A percentile compares a stretch with the other conserved stretches of the same genome.
These are phyloP conservation scores for Temnothorax rugatulus DNA, from an alignment of 2,888 invertebrate species.

Conservation along the genomic window DNA sequence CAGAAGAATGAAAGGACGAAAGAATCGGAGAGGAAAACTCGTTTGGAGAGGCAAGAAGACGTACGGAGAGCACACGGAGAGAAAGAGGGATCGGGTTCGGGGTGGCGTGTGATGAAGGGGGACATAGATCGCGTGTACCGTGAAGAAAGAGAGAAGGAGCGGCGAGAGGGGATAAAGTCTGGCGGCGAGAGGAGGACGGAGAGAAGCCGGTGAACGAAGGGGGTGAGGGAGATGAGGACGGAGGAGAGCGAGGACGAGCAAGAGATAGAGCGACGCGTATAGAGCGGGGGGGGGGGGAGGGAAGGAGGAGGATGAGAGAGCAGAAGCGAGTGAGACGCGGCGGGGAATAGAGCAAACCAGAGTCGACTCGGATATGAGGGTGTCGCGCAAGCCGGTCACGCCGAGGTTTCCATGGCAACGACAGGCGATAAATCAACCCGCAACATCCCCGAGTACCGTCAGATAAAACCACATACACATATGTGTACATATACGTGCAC, in stretches of 20 bases:
- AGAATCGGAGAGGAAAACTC: constrained; percentile 51
- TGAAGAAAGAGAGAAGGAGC: constrained; percentile 43
- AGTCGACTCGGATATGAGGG: constrained; percentile 84
- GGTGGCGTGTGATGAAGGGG: constrained; percentile 65
- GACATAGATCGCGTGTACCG: constrained; percentile 61
- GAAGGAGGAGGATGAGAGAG: constrained; percentile 18
- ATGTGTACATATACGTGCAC: constrained; percentile 71
- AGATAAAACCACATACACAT: constrained; percentile 84
- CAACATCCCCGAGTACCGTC: constrained; percentile 84
- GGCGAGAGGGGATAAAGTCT: constrained; percentile 1
- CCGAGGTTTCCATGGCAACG: constrained; percentile 85
- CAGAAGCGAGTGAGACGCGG: constrained; percentile 51
- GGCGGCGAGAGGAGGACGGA: background rate
- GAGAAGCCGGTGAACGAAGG: constrained; percentile 42
- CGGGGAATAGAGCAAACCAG: constrained; percentile 75
- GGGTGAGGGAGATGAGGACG: constrained; percentile 49
- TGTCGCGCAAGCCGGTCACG: constrained; percentile 86
- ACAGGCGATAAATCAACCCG: constrained; percentile 86
- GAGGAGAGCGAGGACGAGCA: constrained; percentile 6
- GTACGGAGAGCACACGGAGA: constrained; percentile 45
- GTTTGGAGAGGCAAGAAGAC: constrained; percentile 43
- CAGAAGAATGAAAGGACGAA: constrained; percentile 46
- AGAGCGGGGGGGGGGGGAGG: constrained; percentile 17
- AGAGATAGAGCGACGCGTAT: constrained; percentile 54
- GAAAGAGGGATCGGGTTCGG: constrained; percentile 63